Evolutionary conservation across 2,113 vertebrate genomes (phyloP).

Genomic region (Struthidea cinerea): DNA sequence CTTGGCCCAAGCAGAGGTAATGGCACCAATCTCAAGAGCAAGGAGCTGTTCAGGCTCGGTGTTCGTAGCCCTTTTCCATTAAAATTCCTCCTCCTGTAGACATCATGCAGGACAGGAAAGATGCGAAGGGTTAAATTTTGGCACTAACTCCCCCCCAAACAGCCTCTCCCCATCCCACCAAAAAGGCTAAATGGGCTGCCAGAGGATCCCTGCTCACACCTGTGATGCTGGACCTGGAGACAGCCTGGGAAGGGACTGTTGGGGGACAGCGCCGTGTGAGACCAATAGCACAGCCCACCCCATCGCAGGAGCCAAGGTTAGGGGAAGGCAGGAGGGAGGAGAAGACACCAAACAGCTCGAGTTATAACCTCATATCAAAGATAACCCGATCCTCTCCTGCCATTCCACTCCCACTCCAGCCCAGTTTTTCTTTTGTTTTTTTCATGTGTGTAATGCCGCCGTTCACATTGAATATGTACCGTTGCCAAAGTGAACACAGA

Average conservation of each 20-base stretch:
- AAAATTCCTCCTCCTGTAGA: not conserved
- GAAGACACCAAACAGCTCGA: not conserved
- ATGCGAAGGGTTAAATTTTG: not conserved
- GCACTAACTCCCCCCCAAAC: not conserved
- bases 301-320: rapidly evolving
- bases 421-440: not conserved
- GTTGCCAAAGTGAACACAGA: slow-evolving; percentile 66
- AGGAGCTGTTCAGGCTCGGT: not conserved
- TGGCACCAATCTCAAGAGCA: not conserved
- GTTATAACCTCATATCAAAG: not conserved
- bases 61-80: not conserved
- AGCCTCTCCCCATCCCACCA: not conserved
- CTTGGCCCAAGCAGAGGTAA: not conserved
- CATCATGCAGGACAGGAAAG: not conserved
- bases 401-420: not conserved
- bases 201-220: not conserved
- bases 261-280: rapidly evolving
- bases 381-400: not conserved
- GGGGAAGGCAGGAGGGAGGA: not conserved
- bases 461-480: slow-evolving; percentile 42
- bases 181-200: not conserved
- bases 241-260: not conserved
- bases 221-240: not conserved
- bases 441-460: not conserved
- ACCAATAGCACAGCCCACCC: not conserved